phyloP scores from a whole-genome alignment of 2,888 invertebrate genomes.

The Thyatira batis region DNA sequence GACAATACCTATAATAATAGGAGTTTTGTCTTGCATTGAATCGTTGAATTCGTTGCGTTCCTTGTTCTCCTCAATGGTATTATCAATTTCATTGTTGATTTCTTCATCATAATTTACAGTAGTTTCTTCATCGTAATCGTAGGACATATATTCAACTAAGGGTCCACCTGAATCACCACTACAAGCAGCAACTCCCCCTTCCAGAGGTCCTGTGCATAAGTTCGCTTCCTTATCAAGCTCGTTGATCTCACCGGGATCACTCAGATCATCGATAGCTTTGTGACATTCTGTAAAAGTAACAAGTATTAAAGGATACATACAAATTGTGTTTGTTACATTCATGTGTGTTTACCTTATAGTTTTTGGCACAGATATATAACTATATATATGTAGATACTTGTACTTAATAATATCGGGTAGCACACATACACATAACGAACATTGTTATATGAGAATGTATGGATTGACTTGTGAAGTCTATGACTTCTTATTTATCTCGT shows the following conservation, averaged over 20 bases:
- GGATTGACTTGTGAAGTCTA: too few relatives aligned
- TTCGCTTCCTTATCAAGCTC: slow-evolving; percentile 69
- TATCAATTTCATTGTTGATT: slow-evolving; percentile 24
- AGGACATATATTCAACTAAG: slow-evolving; percentile 51
- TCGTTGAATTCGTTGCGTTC: too few relatives aligned
- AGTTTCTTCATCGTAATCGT: slow-evolving; percentile 1
- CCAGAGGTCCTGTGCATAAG: slow-evolving; percentile 79
- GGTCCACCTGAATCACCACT: slow-evolving; percentile 83
- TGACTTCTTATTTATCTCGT: too few relatives aligned
- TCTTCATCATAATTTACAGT: slow-evolving; percentile 13
- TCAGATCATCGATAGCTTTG: slow-evolving; percentile 57
- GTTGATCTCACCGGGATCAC: slow-evolving; percentile 56
- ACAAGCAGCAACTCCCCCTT: slow-evolving; percentile 77
- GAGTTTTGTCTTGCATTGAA: slow-evolving; percentile 25
- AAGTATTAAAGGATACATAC: too few relatives aligned
- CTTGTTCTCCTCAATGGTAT: slow-evolving; percentile 16
- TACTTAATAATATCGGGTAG: too few relatives aligned
- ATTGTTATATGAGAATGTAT: too few relatives aligned
- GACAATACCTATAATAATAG: slow-evolving; percentile 75
- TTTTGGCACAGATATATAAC: too few relatives aligned
- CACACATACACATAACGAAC: too few relatives aligned
- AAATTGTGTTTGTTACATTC: too few relatives aligned
- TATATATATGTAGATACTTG: too few relatives aligned
- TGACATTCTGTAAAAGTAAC: slow-evolving; percentile 59
- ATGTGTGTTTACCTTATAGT: too few relatives aligned